Base-by-base conservation (phyloP, 2,113 vertebrate species). In the human (Homo sapiens) region DNA sequence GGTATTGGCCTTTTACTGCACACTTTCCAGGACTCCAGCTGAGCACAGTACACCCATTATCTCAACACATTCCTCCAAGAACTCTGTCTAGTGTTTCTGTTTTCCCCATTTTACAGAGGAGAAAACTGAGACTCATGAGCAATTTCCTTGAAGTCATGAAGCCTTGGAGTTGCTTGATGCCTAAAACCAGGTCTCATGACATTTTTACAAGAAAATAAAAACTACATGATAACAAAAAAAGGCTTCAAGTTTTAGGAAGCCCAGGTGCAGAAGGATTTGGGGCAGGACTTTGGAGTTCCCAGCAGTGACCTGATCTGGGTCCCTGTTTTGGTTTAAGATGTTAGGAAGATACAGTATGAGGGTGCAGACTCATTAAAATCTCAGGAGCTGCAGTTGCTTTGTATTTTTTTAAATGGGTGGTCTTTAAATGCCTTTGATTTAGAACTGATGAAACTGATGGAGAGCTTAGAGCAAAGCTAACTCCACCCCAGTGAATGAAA, bases 381-480 rank as follows among this genome's bases (percentile, higher is more conserved):
- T 50, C 25, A 40, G 66, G 68, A 88, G 13, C 66, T 86, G 68
- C 45, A 79, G 83, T 57, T n/a, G 59, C 45, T 86, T 73, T 81
- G 72, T 89, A 22, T 64, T 82, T 93, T 66, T 89, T 66, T 64
- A 10, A 45, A 57, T 83, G 75, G n/a, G 68, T 80, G 35, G 32
- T 86, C 93, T 95, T 87, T 93, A 89, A 89, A 89, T 50, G 78
- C 45, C 79, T 92, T 66, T 82, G 40, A 70, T 90, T 96, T 93
- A 23, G 25, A 93, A 52, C 89, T 70, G 86, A 88, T 85, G 96
- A 57, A 57, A 55, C 18, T 48, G 45, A 10, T 14, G 32, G 40
- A 38, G n/a, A 66, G 43, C 68, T 87, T 68, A 55, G 45, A 88
- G 66, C 38, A 57, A 72, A 93, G 83, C 35, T 35, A 72, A 48